phyloP scores from a whole-genome alignment of 2,888 invertebrate genomes.

The Camponotus fellah region DNA sequence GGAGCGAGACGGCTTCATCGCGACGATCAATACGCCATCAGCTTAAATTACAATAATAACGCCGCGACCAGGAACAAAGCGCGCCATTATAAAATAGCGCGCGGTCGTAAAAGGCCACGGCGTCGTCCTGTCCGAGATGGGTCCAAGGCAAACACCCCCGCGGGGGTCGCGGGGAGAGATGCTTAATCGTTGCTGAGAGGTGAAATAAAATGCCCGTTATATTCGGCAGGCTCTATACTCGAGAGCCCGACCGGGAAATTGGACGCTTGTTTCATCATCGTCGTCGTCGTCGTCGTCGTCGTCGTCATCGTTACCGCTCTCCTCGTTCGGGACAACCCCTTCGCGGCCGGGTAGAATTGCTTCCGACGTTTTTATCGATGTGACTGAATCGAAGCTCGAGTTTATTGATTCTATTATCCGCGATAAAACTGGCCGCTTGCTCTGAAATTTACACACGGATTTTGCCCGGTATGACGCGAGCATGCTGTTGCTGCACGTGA shows the following conservation, averaged over 20 bases:
- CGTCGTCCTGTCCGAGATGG: constrained; percentile 48
- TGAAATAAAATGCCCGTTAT: constrained; percentile 55
- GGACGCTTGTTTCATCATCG: constrained; percentile 27
- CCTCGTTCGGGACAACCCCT: constrained; percentile 28
- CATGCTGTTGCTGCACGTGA: constrained; percentile 31
- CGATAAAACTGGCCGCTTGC: constrained; percentile 35
- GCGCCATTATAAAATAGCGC: constrained; percentile 75
- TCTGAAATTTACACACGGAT: constrained; percentile 47
- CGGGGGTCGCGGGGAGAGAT: not conserved
- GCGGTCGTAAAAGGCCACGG: constrained; percentile 66
- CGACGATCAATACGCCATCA: constrained; percentile 80
- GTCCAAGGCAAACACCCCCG: constrained; percentile 58
- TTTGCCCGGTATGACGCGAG: constrained; percentile 28
- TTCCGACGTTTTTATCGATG: constrained; percentile 28
- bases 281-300: constrained; percentile 18
- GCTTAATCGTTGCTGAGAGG: constrained; percentile 60
- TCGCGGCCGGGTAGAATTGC: constrained; percentile 27
- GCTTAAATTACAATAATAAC: constrained; percentile 81
- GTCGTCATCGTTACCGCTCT: constrained; percentile 4
- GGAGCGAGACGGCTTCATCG: constrained; percentile 64
- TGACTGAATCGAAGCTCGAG: constrained; percentile 27
- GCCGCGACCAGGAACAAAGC: constrained; percentile 71
- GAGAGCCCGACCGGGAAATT: constrained; percentile 16
- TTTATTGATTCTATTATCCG: constrained; percentile 56
- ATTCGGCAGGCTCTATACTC: not conserved